Percentiles rank a stretch among this genome's conserved stretches.
phyloP scores from a whole-genome alignment of 2,113 vertebrate genomes.

The Hippocampus barbouri region DNA sequence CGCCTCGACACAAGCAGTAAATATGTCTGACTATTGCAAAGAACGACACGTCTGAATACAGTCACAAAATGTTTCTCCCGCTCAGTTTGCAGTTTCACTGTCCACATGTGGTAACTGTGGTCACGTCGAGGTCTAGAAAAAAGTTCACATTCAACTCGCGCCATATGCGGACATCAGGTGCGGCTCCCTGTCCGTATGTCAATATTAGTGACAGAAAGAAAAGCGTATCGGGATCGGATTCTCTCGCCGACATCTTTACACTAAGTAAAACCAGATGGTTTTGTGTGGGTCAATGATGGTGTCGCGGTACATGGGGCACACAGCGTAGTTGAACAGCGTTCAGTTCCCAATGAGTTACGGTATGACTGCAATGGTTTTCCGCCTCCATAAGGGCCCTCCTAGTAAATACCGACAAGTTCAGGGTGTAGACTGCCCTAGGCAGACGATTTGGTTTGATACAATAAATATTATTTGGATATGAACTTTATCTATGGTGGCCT shows the following conservation, averaged over 20 bases:
- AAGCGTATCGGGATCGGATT: neutral
- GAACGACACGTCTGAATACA: neutral
- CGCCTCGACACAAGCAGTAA: neutral
- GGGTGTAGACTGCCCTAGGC: no score
- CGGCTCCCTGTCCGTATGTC: slow-evolving; percentile 7
- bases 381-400: no score
- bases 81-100: slow-evolving; percentile 6
- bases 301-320: neutral
- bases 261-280: slow-evolving; percentile 5
- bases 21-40: neutral
- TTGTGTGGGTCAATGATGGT: neutral
- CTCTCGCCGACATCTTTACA: slow-evolving; percentile 11
- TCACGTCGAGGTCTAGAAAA: slow-evolving; percentile 26
- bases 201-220: slow-evolving; percentile 15
- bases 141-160: slow-evolving; percentile 37
- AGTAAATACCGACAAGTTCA: no score
- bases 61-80: neutral
- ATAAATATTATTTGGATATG: no score
- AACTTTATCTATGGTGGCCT: no score
- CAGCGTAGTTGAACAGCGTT: neutral
- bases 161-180: slow-evolving; percentile 21
- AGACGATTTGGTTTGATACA: no score
- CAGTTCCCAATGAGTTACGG: neutral
- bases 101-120: slow-evolving; percentile 40
- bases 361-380: no score